These are phyloP conservation scores for Eira barbara DNA, from an alignment of 2,113 vertebrate genomes.

Conservation along the genomic window DNA sequence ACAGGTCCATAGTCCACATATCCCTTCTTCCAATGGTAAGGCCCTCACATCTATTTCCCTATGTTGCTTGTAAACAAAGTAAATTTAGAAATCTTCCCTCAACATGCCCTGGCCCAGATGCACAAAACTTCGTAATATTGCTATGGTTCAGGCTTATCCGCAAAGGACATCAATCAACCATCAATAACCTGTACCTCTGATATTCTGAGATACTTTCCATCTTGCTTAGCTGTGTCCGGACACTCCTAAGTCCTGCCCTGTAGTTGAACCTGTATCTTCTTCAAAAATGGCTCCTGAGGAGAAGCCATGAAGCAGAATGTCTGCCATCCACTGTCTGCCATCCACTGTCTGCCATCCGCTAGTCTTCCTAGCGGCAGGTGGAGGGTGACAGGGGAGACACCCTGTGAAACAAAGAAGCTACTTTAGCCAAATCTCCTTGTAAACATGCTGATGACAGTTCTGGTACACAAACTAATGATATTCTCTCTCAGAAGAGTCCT, in stretches of 20 bases:
- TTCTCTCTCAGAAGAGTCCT: neutral
- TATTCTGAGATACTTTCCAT: neutral
- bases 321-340: neutral
- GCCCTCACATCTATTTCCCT: neutral
- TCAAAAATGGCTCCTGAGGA: neutral
- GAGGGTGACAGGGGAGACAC: neutral
- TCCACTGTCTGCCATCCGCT: neutral
- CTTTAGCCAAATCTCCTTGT: neutral
- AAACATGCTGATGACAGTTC: neutral
- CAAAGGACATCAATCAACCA: neutral
- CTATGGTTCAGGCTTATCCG: neutral
- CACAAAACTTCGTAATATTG: neutral
- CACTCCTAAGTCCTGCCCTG: neutral
- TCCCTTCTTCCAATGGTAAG: neutral
- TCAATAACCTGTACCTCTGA: neutral
- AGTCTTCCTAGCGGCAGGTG: neutral
- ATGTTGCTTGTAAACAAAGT: neutral
- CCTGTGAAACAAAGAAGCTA: neutral
- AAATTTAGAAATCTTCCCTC: neutral
- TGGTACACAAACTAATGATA: neutral
- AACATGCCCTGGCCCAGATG: neutral
- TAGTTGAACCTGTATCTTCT: neutral
- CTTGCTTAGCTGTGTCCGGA: neutral
- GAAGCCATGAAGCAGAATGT: neutral
- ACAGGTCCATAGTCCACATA: neutral